Evolutionary conservation across 2,113 vertebrate species (phyloP).

Genomic region (Sterrhoptilus dennistouni): DNA sequence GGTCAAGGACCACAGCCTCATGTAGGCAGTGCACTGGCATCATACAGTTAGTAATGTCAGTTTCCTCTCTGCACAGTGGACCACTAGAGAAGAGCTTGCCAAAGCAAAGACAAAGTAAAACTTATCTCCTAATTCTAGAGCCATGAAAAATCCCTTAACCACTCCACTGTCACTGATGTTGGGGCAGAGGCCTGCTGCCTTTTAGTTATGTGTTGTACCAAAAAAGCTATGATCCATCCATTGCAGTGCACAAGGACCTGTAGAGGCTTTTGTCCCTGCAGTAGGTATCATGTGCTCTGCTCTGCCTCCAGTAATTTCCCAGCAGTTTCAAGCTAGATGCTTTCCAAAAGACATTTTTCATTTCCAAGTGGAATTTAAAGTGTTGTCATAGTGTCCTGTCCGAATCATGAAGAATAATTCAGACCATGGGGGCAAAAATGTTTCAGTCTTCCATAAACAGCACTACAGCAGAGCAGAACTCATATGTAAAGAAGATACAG

Average conservation of each 20-base stretch:
- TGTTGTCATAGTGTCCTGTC: neutral
- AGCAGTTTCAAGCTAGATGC: neutral
- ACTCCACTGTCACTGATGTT: neutral
- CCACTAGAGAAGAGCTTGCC: neutral
- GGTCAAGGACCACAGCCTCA: neutral
- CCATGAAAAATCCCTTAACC: neutral
- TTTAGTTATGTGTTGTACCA: rapidly evolving
- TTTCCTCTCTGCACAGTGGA: neutral
- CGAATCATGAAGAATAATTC: neutral
- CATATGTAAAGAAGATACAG: neutral
- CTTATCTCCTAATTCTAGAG: neutral
- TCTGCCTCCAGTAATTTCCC: neutral
- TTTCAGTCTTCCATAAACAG: neutral
- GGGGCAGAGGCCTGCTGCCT: neutral
- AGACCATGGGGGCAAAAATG: neutral
- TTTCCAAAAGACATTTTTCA: neutral
- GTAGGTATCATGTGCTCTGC: neutral
- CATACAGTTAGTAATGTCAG: neutral
- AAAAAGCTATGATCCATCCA: neutral
- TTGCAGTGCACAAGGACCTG: neutral
- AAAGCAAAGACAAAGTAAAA: neutral
- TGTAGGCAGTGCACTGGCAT: rapidly evolving
- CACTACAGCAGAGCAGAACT: neutral
- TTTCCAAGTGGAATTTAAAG: neutral
- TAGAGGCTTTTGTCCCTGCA: neutral